Conservation (phyloP, 1,140 invertebrate species). For the Aphis gossypii region DNA sequence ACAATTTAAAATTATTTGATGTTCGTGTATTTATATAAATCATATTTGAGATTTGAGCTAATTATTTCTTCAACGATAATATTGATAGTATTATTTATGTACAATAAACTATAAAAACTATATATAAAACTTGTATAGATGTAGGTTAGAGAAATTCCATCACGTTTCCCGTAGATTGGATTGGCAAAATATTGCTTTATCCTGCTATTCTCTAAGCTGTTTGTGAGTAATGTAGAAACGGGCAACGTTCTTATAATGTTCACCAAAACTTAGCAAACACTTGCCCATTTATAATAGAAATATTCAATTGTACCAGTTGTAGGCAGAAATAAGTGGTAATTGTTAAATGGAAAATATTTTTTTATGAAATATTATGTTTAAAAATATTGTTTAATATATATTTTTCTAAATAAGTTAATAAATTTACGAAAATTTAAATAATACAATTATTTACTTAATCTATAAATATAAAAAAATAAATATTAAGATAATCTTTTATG, state of each 20-base stretch:
- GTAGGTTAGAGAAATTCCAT: conserved; percentile 47
- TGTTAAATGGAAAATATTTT: not conserved
- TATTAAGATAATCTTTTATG: not conserved
- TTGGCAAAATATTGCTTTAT: conserved; percentile 54
- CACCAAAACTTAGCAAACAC: conserved; percentile 40
- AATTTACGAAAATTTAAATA: not conserved
- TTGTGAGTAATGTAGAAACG: conserved; percentile 47
- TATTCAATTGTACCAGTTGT: conserved; percentile 24
- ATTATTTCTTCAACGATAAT: not conserved
- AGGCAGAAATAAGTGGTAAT: not conserved
- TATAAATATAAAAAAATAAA: not conserved
- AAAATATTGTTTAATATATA: not conserved
- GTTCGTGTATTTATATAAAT: not conserved
- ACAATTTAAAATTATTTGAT: not conserved
- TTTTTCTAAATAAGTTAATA: not conserved
- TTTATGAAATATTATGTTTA: not conserved
- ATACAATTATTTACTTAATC: not conserved
- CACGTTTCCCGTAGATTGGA: conserved; percentile 53
- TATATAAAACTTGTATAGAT: not conserved
- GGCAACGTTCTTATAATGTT: conserved; percentile 20
- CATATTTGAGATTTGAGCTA: not conserved
- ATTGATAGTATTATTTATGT: conserved; percentile 26
- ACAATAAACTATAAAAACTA: no score
- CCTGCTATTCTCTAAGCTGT: conserved; percentile 28
- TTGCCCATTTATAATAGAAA: conserved; percentile 40